Percentiles rank a stretch among this genome's conserved stretches.
Conservation (phyloP, 2,113 vertebrate species). For the Pteropus alecto region DNA sequence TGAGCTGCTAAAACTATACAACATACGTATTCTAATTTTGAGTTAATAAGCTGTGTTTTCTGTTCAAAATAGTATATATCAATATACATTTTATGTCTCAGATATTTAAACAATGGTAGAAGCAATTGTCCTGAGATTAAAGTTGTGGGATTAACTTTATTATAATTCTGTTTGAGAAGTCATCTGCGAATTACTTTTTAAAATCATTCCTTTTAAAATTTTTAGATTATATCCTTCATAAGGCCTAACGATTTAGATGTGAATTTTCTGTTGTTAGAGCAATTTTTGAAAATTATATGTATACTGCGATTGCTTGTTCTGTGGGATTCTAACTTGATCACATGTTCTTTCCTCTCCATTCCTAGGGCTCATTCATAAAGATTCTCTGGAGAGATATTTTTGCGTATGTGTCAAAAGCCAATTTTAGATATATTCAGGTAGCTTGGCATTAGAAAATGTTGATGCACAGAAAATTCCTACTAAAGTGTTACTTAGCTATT, state of each 20-base stretch:
- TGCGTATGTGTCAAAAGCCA: not conserved
- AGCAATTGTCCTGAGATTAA: not conserved
- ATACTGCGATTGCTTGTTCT: not conserved
- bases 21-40: not conserved
- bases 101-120: slow-evolving; percentile 18
- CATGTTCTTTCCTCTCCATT: slow-evolving; percentile 17
- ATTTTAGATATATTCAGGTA: not conserved
- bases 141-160: not conserved
- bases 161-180: not conserved
- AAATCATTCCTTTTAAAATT: not conserved
- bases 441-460: not conserved
- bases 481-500: not conserved
- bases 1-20: not conserved
- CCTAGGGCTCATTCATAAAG: not conserved
- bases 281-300: not conserved
- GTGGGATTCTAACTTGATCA: not conserved
- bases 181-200: not conserved
- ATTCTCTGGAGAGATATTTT: not conserved
- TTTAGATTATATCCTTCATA: not conserved
- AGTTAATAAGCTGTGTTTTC: not conserved
- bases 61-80: not conserved
- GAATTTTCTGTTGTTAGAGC: not conserved
- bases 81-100: not conserved
- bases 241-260: not conserved
- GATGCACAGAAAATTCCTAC: slow-evolving; percentile 22